Evolutionary conservation across 2,888 invertebrate species (phyloP), one percentile per base, ranked within the genome.

Genomic region (Thysanoteuthis rhombus): DNA sequence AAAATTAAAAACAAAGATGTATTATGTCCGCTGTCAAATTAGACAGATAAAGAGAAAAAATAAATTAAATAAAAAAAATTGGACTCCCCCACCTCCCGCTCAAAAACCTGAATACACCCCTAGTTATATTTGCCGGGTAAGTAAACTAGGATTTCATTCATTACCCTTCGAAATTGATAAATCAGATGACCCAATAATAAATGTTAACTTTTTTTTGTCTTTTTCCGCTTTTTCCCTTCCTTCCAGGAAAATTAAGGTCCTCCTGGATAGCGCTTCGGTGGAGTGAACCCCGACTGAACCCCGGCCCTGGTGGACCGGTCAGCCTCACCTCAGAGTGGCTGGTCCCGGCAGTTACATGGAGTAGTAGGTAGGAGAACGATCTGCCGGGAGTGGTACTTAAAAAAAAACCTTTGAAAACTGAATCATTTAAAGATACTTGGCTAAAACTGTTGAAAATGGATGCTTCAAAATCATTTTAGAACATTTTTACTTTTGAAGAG

Each of bases 291-390:
- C 92, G 32, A 92, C n/a, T 40, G 36, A 45, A n/a, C 42, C 10
- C 92, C 28, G n/a, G 92, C 42, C 39, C n/a, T 16, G 75, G 36
- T 75, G 92, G 42, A 92, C 28, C 92, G 22, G 92, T 42, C n/a
- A 36, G 92, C 19, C 45, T 40, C 42, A 39, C 40, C 40, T 92
- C 92, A n/a, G 45, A 32, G 16, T 92, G 92, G 92, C 92, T 92
- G 40, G 45, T 92, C 32, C 92, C 92, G 25, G 92, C 92, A 45
- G 92, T 92, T 40, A 92, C 92, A 25, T 92, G 92, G 92, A 92
- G 42, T 45, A 42, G 45, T 92, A 92, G 92, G 92, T 92, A 92
- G 42, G 92, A 92, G 92, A 75, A 12, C 10, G n/a, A n/a, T n/a
- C 16, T 75, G n/a, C n/a, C 16, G 16, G 1, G 75, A 3, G 75